Percentiles rank a stretch among this genome's conserved stretches.
Evolutionary conservation across 2,113 vertebrate genomes (phyloP).

Genomic region (Sylvia atricapilla): DNA sequence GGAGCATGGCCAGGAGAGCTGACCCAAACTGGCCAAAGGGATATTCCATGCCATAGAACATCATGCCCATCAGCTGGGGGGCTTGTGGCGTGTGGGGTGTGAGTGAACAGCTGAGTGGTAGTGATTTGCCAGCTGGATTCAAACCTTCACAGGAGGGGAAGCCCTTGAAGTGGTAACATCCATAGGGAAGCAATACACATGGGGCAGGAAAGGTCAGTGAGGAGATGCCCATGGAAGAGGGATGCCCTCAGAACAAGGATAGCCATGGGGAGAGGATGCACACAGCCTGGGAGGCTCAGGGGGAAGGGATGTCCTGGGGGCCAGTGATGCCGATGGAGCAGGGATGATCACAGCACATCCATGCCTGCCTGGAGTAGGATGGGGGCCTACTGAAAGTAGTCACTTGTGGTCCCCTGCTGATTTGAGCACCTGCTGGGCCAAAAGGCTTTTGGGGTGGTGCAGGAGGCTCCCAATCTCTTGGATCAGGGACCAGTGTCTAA

Average conservation of each 20-base stretch:
- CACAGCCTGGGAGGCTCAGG: too few species aligned
- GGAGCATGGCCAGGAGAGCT: not conserved
- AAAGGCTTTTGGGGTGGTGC: not conserved
- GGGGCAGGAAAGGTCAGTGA: too few species aligned
- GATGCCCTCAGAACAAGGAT: not conserved
- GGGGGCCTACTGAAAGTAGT: fast-evolving
- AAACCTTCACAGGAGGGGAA: not conserved
- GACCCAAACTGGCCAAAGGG: not conserved
- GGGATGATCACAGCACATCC: too few species aligned
- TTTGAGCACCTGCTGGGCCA: not conserved
- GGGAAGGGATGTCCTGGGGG: too few species aligned
- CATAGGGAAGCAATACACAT: fast-evolving
- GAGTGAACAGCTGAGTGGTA: not conserved
- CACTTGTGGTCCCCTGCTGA: not conserved
- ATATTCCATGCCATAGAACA: not conserved
- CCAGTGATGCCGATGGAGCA: not conserved
- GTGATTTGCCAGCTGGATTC: not conserved
- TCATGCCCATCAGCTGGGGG: fast-evolving
- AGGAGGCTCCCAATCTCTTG: too few species aligned
- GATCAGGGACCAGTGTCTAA: not conserved
- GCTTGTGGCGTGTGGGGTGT: too few species aligned
- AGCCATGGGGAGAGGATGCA: not conserved
- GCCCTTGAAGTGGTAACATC: not conserved
- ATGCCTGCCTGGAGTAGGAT: not conserved
- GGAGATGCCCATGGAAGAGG: not conserved